Conservation (phyloP, 2,113 vertebrate genomes). For the Patagioenas fasciata region DNA sequence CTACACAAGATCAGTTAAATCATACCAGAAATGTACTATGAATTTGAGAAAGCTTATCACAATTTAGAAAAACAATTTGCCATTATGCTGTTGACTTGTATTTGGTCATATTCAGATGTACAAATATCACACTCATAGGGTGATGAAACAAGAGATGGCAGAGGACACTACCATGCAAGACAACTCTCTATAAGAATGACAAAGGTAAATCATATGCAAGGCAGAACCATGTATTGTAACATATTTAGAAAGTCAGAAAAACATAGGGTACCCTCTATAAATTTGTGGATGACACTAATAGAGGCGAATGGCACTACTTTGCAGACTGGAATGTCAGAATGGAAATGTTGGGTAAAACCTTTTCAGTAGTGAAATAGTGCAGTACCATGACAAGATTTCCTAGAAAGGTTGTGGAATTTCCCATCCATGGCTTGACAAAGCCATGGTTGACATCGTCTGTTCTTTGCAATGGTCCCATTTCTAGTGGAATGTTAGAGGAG, state of each 20-base stretch:
- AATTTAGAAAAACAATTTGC: not conserved
- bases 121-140: not conserved
- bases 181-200: accelerated
- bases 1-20: not conserved
- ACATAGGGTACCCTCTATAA: accelerated
- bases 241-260: not conserved
- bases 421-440: not conserved
- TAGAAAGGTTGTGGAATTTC: not conserved
- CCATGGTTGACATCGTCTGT: not conserved
- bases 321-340: not conserved
- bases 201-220: not conserved
- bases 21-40: not conserved
- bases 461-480: not conserved
- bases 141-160: not conserved
- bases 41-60: not conserved
- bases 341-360: not conserved
- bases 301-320: not conserved
- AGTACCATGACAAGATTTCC: not conserved
- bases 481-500: not conserved
- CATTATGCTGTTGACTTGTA: accelerated
- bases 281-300: not conserved
- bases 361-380: not conserved
- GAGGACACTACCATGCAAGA: not conserved
- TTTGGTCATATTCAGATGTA: not conserved
- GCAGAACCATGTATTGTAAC: not conserved